Evolutionary conservation across 1,140 invertebrate genomes (phyloP), one percentile per base, ranked within the genome.

Genomic region (Hycleus phaleratus): DNA sequence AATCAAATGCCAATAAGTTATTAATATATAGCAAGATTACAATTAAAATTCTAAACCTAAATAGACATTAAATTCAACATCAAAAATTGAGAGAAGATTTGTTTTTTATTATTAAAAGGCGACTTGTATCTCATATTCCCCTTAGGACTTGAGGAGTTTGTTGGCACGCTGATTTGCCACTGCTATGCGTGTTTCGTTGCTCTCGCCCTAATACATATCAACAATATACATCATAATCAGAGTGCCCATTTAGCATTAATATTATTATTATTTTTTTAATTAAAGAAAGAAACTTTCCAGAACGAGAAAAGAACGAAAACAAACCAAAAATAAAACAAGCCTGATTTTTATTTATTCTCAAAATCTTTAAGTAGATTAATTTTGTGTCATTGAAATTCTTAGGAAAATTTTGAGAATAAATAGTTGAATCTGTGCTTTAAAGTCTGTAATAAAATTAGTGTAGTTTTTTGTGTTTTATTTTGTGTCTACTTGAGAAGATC

Each of bases 121-220:
- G 61, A 62, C 58, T 60, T 58, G 64, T 60, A 56, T 63, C 60
- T 54, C 56, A 47, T 46, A 39, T 38, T 43, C 64, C 68, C 58
- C 61, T 82, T 82, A 82, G 66, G 80, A 82, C 73, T 87, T 87
- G 74, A 89, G 83, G 66, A 89, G 81, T 73, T 87, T 86, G 74
- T 86, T 85, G 71, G 87, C 85, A 67, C 85, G 81, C 72, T 88
- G 85, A 76, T 89, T 89, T 62, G 87, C 87, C 71, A 87, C 84
- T 58, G 85, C 84, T 77, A 89, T 87, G 77, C 87, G 84, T 58
- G 85, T 85, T 77, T 87, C 85, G 78, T 89, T 89, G 75, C 86
- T 88, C 66, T 86, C 84, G 67, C 84, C 85, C 85, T 88, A 81
- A 68, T 67, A 69, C 32, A 32, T 32, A 32, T 32, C 69, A 73